A percentile compares a stretch with the other conserved stretches of the same genome.
phyloP scores from a whole-genome alignment of 2,797 vertebrate species.

The Chiloscyllium punctatum region DNA sequence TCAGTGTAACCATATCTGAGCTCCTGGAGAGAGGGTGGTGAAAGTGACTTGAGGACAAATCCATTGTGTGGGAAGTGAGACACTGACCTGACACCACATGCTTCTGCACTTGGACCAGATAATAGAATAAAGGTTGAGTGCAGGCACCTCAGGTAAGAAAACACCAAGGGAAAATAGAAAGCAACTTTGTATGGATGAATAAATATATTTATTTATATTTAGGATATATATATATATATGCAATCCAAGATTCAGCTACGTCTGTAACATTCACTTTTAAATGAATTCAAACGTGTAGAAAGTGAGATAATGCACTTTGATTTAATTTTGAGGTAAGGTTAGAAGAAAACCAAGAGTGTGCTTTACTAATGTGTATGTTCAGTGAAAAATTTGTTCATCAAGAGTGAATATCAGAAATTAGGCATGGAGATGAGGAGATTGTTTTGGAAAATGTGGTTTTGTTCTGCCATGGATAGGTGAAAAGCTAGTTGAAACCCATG shows the following conservation, averaged over 20 bases:
- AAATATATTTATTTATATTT: neutral
- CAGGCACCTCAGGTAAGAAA: neutral
- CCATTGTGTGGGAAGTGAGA: too few relatives aligned
- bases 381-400: neutral
- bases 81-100: neutral
- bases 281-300: neutral
- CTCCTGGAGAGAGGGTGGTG: too few relatives aligned
- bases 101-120: neutral
- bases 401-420: neutral
- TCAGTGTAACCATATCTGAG: too few relatives aligned
- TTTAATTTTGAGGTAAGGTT: neutral
- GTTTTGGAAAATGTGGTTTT: neutral
- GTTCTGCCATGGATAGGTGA: neutral
- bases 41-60: too few relatives aligned
- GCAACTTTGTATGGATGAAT: neutral
- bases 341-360: neutral
- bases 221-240: neutral
- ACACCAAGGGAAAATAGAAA: neutral
- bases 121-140: neutral
- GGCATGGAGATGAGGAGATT: neutral
- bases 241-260: neutral
- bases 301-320: neutral
- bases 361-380: neutral
- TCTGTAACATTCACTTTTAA: neutral
- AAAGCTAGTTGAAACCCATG: neutral